Base-by-base conservation (phyloP, 2,888 invertebrate species). In the Autographa gamma region DNA sequence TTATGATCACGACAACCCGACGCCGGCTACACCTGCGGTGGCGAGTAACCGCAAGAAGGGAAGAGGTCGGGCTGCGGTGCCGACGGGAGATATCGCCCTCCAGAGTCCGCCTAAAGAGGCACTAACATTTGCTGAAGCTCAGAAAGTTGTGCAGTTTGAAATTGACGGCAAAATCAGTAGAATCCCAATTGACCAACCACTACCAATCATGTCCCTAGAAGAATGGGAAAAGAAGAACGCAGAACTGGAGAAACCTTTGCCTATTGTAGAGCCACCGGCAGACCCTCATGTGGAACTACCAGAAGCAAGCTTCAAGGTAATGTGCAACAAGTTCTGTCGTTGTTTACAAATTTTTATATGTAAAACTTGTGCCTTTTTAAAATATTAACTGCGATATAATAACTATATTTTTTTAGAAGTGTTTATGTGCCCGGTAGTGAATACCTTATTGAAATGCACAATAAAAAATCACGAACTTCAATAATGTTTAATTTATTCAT, bases 131-230 rank as follows among this genome's bases (percentile, higher is more conserved):
- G 98, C 98, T 41, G 98, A 98, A 88, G 97, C 98, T 3, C 98
- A 98, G 89, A 97, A 97, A 93, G 97, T 98, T 79, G 98, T 98
- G 0, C 98, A 98, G 89, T 97, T 98, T 87, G 98, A 98, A 88
- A 96, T 98, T n/a, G 97, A 98, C 90, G 98, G 98, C 0, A 97
- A 97, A 90, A 96, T 97, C 69, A 97, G 97, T 70, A 96, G 97
- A 76, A 93, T 97, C 71, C 95, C 96, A 0, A 96, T 96, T 56
- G 96, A 97, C 71, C 97, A 98, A 74, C 96, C 97, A 1, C 88
- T 98, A 77, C 97, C 97, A 1, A 94, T 98, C 3, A 96, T 97
- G 75, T 96, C 97, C 0, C 95, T 97, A 71, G 97, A 97, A 31
- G 97, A 97, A 63, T 97, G 93, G 96, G 95, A 93, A 86, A 95